A percentile compares a stretch with the other conserved stretches of the same genome.
These are phyloP conservation scores for Crocidura indochinensis DNA, from an alignment of 2,797 vertebrate genomes.

Conservation along the genomic window DNA sequence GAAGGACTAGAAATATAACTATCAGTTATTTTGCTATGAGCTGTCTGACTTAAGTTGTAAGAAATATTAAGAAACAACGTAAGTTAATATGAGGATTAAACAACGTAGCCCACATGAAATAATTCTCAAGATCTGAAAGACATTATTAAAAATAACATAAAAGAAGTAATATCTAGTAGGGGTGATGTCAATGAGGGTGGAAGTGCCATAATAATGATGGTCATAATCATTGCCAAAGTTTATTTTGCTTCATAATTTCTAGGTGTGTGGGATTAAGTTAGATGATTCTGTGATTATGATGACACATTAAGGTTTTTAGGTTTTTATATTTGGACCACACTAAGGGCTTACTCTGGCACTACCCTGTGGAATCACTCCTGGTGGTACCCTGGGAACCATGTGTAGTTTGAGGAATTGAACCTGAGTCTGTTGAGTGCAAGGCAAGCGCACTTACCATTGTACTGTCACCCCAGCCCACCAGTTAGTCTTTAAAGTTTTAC, in stretches of 20 bases:
- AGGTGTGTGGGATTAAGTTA: background rate
- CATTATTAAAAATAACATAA: background rate
- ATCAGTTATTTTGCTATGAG: background rate
- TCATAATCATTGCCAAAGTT: background rate
- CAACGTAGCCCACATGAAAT: conserved; percentile 5
- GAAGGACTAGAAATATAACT: conserved; percentile 35
- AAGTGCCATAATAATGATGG: background rate
- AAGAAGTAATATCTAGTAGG: background rate
- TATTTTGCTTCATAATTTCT: background rate
- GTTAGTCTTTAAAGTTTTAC: background rate
- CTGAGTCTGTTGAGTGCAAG: too few relatives aligned
- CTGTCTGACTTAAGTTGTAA: background rate
- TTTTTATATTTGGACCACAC: too few relatives aligned
- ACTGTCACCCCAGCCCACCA: too few relatives aligned
- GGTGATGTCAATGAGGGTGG: too few relatives aligned
- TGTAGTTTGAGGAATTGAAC: too few relatives aligned
- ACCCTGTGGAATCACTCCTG: too few relatives aligned
- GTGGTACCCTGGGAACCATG: too few relatives aligned
- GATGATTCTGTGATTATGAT: background rate
- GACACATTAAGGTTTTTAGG: background rate
- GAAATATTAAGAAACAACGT: conserved; percentile 14
- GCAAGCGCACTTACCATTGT: too few relatives aligned
- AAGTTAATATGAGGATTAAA: conserved; percentile 13
- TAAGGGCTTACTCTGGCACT: too few relatives aligned
- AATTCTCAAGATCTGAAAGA: background rate